Conservation (phyloP, 2,888 invertebrate genomes). For the Lamellibrachia columna region DNA sequence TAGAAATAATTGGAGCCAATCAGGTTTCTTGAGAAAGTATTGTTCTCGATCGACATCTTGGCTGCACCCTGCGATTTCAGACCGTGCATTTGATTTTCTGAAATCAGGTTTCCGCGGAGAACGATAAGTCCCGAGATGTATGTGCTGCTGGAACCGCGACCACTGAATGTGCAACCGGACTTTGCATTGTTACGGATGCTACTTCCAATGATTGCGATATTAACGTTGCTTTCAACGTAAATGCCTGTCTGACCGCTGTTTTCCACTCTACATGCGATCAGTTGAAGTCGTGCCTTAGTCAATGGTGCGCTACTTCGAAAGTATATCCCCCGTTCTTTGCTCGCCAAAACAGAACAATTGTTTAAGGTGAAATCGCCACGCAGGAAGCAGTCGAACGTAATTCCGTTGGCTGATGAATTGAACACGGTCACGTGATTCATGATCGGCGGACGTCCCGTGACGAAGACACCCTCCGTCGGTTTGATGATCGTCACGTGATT, state of each 20-base stretch:
- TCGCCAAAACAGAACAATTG: background rate
- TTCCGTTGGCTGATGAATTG: background rate
- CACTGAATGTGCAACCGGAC: background rate
- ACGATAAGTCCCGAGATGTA: background rate
- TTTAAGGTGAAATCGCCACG: background rate
- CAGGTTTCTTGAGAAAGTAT: background rate
- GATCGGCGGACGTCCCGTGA: background rate
- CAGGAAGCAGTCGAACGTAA: background rate
- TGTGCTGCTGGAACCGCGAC: background rate
- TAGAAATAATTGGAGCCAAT: background rate
- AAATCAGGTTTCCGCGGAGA: background rate
- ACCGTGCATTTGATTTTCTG: too few species aligned
- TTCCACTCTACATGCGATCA: background rate
- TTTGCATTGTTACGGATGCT: background rate
- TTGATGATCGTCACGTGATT: background rate
- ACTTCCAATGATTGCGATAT: background rate
- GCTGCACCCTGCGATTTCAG: background rate
- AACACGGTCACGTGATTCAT: background rate
- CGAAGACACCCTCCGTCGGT: background rate
- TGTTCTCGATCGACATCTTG: background rate
- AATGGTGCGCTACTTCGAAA: background rate
- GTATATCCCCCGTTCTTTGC: background rate
- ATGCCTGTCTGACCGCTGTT: background rate
- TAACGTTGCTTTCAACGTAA: background rate
- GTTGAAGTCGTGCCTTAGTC: background rate